Percentiles rank a stretch among this genome's conserved stretches.
These are phyloP conservation scores for Leucoraja ocellata DNA, from an alignment of 2,797 vertebrate genomes.

Conservation along the genomic window DNA sequence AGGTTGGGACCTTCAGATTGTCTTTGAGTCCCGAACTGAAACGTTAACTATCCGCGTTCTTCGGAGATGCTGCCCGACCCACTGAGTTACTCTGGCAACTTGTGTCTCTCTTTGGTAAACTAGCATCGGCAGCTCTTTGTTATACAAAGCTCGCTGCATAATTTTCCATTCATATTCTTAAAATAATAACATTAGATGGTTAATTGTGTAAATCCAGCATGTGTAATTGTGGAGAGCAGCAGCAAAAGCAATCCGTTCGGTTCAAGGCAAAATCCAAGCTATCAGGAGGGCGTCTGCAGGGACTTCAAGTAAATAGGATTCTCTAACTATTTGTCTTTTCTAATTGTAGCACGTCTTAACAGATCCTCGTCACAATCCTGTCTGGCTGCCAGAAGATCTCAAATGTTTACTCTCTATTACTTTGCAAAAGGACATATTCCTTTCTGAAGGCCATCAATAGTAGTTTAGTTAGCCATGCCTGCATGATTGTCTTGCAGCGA, in stretches of 20 bases:
- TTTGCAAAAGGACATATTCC: neutral
- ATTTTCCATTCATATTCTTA: neutral
- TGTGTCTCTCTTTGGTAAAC: too few relatives aligned
- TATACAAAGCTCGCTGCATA: too few relatives aligned
- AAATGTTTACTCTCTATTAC: neutral
- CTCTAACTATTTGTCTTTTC: neutral
- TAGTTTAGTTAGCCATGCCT: neutral
- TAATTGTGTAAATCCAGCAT: neutral
- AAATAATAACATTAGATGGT: neutral
- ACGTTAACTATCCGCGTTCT: too few relatives aligned
- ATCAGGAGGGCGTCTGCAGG: neutral
- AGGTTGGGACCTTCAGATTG: too few relatives aligned
- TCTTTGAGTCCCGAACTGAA: too few relatives aligned
- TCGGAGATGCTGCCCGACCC: too few relatives aligned
- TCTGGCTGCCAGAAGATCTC: neutral
- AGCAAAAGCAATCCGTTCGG: neutral
- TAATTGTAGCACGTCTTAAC: constrained; percentile 7
- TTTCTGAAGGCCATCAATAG: neutral
- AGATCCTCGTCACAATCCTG: neutral
- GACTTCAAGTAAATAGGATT: constrained; percentile 25
- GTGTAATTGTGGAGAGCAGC: neutral
- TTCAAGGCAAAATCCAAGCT: neutral
- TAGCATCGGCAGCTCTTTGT: too few relatives aligned
- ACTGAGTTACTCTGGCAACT: too few relatives aligned
- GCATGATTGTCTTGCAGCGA: neutral